Evolutionary conservation across 2,888 invertebrate genomes (phyloP), one percentile per base, ranked within the genome.

Genomic region (Meandrusa payeni): DNA sequence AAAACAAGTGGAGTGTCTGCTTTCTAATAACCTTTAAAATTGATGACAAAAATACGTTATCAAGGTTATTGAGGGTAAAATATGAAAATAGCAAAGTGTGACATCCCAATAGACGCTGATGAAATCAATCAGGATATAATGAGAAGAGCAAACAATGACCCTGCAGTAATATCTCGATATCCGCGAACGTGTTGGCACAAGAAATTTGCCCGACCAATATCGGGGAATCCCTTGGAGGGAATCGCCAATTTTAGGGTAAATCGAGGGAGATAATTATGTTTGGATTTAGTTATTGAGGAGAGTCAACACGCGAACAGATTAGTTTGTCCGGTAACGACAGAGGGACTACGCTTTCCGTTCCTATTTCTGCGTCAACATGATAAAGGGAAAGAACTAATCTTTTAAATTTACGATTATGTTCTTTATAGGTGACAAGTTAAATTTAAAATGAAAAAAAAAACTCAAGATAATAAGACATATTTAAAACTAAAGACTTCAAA

Each of bases 191-290:
- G 82, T 86, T 86, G 79, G 82, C 80, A 77, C 76, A 86, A 85
- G 86, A 85, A 83, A 87, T 86, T 82, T 82, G 76, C 69, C 69
- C 69, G 55, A 63, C 65, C 77, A 76, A 79, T 81, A 78, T 76
- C 64, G 70, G 62, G 71, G 67, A 67, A 65, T 72, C 73, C 76
- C 78, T 73, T 65, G 49, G 74, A 71, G 78, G 74, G 81, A 67
- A 73, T 73, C 78, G 70, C 72, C 81, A 81, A 80, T 78, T 83
- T 81, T 75, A 69, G 81, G 78, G 82, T 76, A 82, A 83, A 82
- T 82, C 78, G 78, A 76, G 71, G 72, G 70, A 74, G 80, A 85
- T 87, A 87, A 87, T 87, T 86, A 87, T 87, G 82, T 87, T 87
- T 86, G 85, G 77, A 83, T 85, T 83, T 79, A 82, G 82, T 83